Percentiles rank a stretch among this genome's conserved stretches.
phyloP scores from a whole-genome alignment of 2,113 vertebrate genomes.

The Corythornis vintsioides region DNA sequence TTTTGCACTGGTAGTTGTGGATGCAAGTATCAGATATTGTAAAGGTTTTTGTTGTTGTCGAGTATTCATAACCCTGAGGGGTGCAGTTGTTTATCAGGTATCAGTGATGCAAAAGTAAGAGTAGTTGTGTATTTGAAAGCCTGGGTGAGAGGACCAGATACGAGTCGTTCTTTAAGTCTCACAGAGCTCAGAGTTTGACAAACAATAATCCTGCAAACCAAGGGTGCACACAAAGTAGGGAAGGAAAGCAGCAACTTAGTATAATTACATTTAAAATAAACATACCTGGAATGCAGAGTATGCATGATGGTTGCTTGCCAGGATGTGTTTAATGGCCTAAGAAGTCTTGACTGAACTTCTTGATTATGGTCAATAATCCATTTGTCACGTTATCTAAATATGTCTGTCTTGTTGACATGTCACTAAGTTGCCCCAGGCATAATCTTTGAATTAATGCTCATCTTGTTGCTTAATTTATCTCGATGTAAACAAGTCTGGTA shows the following conservation, averaged over 20 bases:
- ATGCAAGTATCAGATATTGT: not conserved
- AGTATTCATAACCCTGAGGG: not conserved
- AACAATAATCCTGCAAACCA: not conserved
- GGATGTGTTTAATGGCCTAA: not conserved
- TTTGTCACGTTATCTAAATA: constrained; percentile 30
- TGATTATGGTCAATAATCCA: constrained; percentile 13
- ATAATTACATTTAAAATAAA: constrained; percentile 28
- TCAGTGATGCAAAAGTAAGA: not conserved
- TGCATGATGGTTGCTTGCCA: not conserved
- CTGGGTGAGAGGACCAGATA: not conserved
- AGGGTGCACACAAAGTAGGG: not conserved
- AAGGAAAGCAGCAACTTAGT: not conserved
- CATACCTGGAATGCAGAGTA: not conserved
- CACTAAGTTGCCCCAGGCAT: not conserved
- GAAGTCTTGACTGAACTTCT: constrained; percentile 6
- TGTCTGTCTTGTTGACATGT: not conserved
- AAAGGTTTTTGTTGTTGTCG: not conserved
- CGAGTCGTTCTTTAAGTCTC: not conserved
- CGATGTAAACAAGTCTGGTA: not conserved
- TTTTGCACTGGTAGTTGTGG: not conserved
- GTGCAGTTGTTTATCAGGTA: not conserved
- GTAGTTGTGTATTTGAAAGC: not conserved
- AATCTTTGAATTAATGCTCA: constrained; percentile 21
- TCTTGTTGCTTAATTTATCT: constrained; percentile 20
- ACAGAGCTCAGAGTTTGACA: not conserved